phyloP scores from a whole-genome alignment of 2,888 invertebrate genomes.

The Beris morrisii region DNA sequence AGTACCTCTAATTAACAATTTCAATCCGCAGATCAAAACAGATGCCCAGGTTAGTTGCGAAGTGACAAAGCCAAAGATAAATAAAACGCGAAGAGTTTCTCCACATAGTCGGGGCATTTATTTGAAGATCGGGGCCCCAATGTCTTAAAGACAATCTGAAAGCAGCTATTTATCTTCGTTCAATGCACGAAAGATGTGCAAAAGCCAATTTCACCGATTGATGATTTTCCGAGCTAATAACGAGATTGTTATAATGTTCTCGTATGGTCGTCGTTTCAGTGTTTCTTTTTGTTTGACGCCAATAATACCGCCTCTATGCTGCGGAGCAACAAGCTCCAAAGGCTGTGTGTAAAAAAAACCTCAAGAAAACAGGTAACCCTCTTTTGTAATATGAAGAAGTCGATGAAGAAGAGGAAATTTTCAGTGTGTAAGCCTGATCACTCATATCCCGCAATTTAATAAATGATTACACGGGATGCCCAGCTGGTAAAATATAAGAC shows the following conservation, averaged over 20 bases:
- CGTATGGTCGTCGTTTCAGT: background rate
- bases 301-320: background rate
- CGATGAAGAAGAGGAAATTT: background rate
- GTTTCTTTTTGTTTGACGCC: constrained; percentile 34
- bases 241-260: constrained; percentile 33
- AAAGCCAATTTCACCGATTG: constrained; percentile 36
- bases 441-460: constrained; percentile 29
- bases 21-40: no score
- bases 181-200: constrained; percentile 27
- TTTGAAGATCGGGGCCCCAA: constrained; percentile 22
- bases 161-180: constrained; percentile 36
- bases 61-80: constrained; percentile 28
- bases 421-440: constrained; percentile 24
- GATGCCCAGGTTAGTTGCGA: background rate
- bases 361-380: background rate
- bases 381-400: constrained; percentile 12
- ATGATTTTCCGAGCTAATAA: constrained; percentile 38
- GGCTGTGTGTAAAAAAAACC: no score
- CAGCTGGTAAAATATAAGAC: no score
- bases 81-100: constrained; percentile 21
- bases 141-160: constrained; percentile 31
- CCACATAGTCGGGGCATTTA: constrained; percentile 17
- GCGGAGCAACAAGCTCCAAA: background rate
- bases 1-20: no score
- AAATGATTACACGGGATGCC: no score